Conservation (phyloP, 2,113 vertebrate species). For the Peucedramus taeniatus region DNA sequence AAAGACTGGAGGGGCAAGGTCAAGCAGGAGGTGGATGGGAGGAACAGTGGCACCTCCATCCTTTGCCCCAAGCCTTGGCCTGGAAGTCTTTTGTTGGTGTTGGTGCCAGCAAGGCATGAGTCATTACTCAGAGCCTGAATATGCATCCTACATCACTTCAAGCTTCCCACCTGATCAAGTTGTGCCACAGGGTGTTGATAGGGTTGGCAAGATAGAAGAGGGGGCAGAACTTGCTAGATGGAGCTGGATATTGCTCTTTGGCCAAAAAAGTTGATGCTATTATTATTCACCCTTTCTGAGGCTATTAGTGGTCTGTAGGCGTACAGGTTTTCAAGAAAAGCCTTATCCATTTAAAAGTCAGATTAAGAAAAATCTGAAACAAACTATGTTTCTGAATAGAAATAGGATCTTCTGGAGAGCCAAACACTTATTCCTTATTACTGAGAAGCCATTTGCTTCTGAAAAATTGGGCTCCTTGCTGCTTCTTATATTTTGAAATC, state of each 20-base stretch:
- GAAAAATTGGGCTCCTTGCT: not conserved
- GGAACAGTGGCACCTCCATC: not conserved
- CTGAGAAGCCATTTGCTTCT: not conserved
- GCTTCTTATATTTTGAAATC: not conserved
- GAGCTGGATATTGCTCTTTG: not conserved
- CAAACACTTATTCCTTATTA: not conserved
- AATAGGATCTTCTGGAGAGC: not conserved
- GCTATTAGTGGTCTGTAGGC: not conserved
- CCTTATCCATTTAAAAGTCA: not conserved
- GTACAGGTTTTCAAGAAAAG: not conserved
- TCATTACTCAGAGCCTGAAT: not conserved
- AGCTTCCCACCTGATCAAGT: not conserved
- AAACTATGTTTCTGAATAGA: not conserved
- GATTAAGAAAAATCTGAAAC: not conserved
- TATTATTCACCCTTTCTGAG: conserved; percentile 27
- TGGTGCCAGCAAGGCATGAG: not conserved
- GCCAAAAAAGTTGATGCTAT: not conserved
- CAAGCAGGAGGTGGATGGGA: not conserved
- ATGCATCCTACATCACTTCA: not conserved
- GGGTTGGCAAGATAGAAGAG: not conserved
- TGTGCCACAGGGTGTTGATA: not conserved
- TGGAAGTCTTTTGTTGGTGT: not conserved
- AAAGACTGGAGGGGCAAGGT: accelerated
- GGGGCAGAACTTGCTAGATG: not conserved
- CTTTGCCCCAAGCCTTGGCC: not conserved